Conservation (phyloP, 1,140 invertebrate genomes). For the Muscidifurax raptorellus region DNA sequence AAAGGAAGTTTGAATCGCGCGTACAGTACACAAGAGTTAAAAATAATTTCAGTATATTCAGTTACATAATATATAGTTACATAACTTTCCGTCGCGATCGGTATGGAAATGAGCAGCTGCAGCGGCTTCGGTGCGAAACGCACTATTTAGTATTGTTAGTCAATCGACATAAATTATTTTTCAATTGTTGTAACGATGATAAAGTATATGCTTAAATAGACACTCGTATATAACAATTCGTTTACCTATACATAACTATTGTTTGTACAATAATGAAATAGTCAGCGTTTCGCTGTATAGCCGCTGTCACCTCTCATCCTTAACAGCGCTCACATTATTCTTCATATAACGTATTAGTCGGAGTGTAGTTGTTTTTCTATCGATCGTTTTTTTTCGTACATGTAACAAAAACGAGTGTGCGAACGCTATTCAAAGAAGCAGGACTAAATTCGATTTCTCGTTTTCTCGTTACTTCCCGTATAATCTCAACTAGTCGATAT, state of each 20-base stretch:
- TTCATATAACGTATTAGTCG: neutral
- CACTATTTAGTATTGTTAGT: slow-evolving; percentile 31
- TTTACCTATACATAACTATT: slow-evolving; percentile 43
- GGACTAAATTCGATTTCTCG: slow-evolving; percentile 31
- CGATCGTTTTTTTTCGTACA: neutral
- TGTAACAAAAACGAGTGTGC: slow-evolving; percentile 39
- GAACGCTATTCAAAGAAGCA: slow-evolving; percentile 47
- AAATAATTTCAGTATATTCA: slow-evolving; percentile 29
- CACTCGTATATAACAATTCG: slow-evolving; percentile 48
- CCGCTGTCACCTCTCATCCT: neutral
- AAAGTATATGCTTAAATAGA: slow-evolving; percentile 53
- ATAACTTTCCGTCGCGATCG: neutral
- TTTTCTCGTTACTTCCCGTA: slow-evolving; percentile 20
- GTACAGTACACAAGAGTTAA: neutral
- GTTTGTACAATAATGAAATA: slow-evolving; percentile 47
- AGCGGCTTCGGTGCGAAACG: neutral
- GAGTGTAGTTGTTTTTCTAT: neutral
- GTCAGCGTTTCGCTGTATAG: neutral
- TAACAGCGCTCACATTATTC: neutral
- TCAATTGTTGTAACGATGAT: slow-evolving; percentile 48
- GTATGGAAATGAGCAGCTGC: neutral
- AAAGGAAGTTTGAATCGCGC: slow-evolving; percentile 24
- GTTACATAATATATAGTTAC: neutral
- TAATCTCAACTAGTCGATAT: slow-evolving; percentile 43
- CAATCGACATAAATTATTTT: slow-evolving; percentile 49